Evolutionary conservation across 1,140 invertebrate genomes (phyloP).

Genomic region (Ctenoplectra terminalis): DNA sequence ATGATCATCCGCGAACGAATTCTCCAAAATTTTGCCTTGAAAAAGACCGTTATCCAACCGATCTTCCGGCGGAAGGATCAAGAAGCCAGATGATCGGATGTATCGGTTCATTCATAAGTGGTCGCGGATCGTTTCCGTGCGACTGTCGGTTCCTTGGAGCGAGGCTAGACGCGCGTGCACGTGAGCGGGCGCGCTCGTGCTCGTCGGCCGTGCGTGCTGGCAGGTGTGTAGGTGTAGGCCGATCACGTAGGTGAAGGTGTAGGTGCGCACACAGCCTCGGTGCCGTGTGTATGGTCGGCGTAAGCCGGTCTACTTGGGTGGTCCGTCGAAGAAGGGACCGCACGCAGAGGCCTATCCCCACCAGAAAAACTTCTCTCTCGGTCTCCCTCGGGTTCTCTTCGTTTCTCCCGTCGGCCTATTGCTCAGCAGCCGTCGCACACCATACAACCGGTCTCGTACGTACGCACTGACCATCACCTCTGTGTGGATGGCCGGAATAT

Average conservation of each 20-base stretch:
- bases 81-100: slow-evolving; percentile 35
- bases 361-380: slow-evolving; percentile 78
- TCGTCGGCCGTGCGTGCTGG: slow-evolving; percentile 31
- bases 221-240: slow-evolving; percentile 73
- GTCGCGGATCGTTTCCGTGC: slow-evolving; percentile 49
- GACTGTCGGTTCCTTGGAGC: slow-evolving; percentile 43
- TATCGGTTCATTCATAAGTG: slow-evolving; percentile 66
- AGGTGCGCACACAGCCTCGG: slow-evolving; percentile 43
- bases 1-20: too few relatives aligned
- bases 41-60: too few relatives aligned
- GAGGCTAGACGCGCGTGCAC: slow-evolving; percentile 53
- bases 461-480: slow-evolving; percentile 46
- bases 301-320: slow-evolving; percentile 82
- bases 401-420: slow-evolving; percentile 45
- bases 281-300: slow-evolving; percentile 73
- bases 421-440: slow-evolving; percentile 55
- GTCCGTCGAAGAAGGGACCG: slow-evolving; percentile 82
- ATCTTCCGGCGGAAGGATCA: slow-evolving; percentile 18
- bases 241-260: slow-evolving; percentile 27
- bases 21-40: too few relatives aligned
- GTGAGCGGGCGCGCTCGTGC: slow-evolving; percentile 59
- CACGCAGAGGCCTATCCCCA: slow-evolving; percentile 81
- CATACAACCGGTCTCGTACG: slow-evolving; percentile 29
- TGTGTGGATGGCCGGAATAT: slow-evolving; percentile 74
- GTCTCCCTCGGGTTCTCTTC: slow-evolving; percentile 53